Evolutionary conservation across 2,797 vertebrate genomes (phyloP), one percentile per base, ranked within the genome.

Genomic region (Nothura maculosa): DNA sequence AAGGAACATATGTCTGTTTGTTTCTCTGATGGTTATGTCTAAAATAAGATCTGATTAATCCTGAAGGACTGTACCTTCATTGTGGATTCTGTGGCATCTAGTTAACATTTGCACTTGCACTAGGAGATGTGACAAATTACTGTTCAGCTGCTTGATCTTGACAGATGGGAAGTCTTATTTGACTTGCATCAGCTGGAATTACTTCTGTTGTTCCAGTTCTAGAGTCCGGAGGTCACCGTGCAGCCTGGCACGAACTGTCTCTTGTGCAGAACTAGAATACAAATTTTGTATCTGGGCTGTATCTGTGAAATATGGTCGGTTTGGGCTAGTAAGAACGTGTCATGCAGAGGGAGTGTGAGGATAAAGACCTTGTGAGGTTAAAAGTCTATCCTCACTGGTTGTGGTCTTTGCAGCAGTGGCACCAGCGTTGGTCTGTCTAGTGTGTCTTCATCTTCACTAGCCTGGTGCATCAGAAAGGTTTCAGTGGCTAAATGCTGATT

Each of bases 11-110:
- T 86, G 83, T 91, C 92, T 94, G 63, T 91, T 32, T 73, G 80
- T 85, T 92, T 87, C 80, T 67, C 78, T 80, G 81, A 30, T 69
- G 66, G 78, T 86, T 86, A 8, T 1, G 47, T 89, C 83, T 85
- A 20, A 64, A 80, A 93, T 91, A 72, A 94, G 90, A 79, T 87
- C 74, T 86, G 96, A 91, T 95, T 92, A 94, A 94, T 94, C 91
- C 92, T 92, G 57, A 47, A 78, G 18, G 73, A 57, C 48, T 17
- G 79, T 86, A 79, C 91, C 83, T 90, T 87, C 48, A 2, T 61
- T 42, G 81, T 32, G 14, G 70, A 64, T 82, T 78, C 81, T 47
- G 13, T 7, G 20, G 27, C 75, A 57, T 63, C 58, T 57, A 43
- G 85, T 91, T 95, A 86, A n/a, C 83, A 18, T 85, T 87, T 84